phyloP scores from a whole-genome alignment of 2,888 invertebrate genomes.

The Melanotus villosus region DNA sequence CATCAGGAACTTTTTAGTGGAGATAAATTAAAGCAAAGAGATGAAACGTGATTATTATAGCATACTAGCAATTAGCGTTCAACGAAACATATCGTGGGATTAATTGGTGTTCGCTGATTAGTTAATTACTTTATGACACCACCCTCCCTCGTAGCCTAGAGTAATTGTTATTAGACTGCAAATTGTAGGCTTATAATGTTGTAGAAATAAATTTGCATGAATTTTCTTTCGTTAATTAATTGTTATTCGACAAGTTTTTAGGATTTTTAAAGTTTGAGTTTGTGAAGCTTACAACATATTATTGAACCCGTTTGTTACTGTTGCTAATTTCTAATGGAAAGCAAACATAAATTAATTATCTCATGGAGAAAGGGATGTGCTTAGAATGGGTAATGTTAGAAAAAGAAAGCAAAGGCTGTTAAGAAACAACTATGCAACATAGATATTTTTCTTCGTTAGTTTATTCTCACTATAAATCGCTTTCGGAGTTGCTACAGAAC shows the following conservation, averaged over 20 bases:
- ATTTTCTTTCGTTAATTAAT: no score
- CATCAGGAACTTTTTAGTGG: neutral
- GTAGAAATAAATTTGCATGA: neutral
- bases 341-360: slow-evolving; percentile 49
- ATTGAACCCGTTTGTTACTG: no score
- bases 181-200: neutral
- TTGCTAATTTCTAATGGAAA: slow-evolving; percentile 48
- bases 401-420: slow-evolving; percentile 28
- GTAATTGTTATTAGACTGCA: neutral
- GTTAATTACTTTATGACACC: slow-evolving; percentile 3
- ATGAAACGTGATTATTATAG: slow-evolving; percentile 12
- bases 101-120: slow-evolving; percentile 15
- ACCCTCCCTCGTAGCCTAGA: neutral
- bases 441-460: neutral
- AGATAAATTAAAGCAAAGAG: slow-evolving; percentile 11
- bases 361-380: slow-evolving; percentile 49
- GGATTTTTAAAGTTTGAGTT: no score
- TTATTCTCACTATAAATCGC: slow-evolving; percentile 22
- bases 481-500: neutral
- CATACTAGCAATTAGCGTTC: slow-evolving; percentile 17
- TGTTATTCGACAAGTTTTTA: no score
- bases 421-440: neutral
- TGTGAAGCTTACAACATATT: no score
- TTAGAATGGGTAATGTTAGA: slow-evolving; percentile 27
- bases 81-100: slow-evolving; percentile 18